Evolutionary conservation across 2,113 vertebrate genomes (phyloP).

Genomic region (Indri indri): DNA sequence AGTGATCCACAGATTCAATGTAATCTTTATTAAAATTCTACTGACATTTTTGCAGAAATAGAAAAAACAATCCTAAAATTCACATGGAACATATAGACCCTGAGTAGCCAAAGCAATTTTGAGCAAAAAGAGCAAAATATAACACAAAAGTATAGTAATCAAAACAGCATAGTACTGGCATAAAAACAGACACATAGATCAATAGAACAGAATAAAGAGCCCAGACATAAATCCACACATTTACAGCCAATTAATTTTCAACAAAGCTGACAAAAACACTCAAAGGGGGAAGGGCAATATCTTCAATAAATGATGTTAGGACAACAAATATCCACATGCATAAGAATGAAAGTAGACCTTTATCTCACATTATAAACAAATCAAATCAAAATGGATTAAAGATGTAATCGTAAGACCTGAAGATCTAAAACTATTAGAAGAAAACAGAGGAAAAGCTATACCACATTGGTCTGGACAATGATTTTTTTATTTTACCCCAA

Average conservation of each 20-base stretch:
- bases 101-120: background rate
- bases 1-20: background rate
- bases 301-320: background rate
- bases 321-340: background rate
- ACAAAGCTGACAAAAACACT: background rate
- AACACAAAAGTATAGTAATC: background rate
- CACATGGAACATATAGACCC: background rate
- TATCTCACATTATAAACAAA: background rate
- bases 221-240: background rate
- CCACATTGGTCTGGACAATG: background rate
- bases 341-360: background rate
- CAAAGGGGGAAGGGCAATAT: background rate
- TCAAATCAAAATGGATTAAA: background rate
- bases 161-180: background rate
- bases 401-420: background rate
- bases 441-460: background rate
- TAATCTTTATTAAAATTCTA: background rate
- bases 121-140: background rate
- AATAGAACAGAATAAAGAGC: background rate
- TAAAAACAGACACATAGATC: background rate
- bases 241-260: background rate
- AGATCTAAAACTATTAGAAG: background rate
- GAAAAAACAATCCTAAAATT: background rate
- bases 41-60: background rate
- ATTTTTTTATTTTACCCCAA: background rate